These are phyloP conservation scores for Synodontis membranacea DNA, from an alignment of 2,113 vertebrate species.

Conservation along the genomic window DNA sequence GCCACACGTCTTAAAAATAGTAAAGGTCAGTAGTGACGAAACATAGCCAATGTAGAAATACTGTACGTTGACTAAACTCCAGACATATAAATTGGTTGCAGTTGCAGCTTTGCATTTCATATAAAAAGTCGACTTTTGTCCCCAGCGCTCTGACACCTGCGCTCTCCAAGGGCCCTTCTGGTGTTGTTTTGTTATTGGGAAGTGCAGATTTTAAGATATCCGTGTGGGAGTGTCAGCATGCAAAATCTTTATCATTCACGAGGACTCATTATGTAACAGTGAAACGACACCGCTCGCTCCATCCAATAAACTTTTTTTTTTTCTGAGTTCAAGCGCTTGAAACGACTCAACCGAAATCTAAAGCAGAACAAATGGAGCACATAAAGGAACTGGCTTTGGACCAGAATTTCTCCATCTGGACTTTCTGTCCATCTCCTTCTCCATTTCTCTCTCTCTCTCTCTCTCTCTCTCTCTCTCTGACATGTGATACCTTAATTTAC, in stretches of 20 bases:
- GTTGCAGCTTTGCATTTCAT: too few relatives aligned
- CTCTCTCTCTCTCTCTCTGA: neutral
- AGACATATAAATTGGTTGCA: too few relatives aligned
- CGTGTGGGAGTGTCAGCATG: neutral
- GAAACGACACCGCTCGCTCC: neutral
- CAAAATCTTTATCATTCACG: neutral
- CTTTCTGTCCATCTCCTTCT: constrained; percentile 4
- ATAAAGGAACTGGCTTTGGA: neutral
- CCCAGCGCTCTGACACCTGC: neutral
- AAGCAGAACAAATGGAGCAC: neutral
- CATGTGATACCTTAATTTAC: neutral
- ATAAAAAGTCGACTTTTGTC: too few relatives aligned
- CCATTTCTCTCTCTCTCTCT: neutral
- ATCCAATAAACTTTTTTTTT: neutral
- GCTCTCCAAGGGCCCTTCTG: too few relatives aligned
- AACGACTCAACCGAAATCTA: neutral
- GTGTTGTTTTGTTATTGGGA: neutral
- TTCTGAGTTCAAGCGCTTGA: neutral
- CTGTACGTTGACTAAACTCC: too few relatives aligned
- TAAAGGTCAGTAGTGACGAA: too few relatives aligned
- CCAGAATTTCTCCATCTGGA: constrained; percentile 2
- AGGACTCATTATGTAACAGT: neutral
- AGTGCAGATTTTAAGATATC: neutral
- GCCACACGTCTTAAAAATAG: too few relatives aligned
- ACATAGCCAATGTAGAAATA: too few relatives aligned